These are phyloP conservation scores for Adelosebastes latens DNA, from an alignment of 2,797 vertebrate genomes.

Conservation along the genomic window DNA sequence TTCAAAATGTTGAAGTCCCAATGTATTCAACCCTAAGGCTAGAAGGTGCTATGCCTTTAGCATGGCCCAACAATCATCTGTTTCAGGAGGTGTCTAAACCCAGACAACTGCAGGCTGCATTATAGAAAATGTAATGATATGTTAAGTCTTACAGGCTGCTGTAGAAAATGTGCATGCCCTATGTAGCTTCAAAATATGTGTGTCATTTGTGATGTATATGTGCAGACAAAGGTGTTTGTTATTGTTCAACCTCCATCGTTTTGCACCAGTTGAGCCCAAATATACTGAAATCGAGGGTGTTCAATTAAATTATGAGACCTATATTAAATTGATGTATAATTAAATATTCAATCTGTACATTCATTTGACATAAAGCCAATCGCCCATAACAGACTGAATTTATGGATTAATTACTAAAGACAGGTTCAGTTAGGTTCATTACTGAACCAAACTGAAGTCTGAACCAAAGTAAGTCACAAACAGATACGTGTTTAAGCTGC, in stretches of 20 bases:
- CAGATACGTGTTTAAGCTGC: background rate
- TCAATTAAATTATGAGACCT: background rate
- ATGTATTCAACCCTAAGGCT: conserved; percentile 14
- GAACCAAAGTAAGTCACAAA: background rate
- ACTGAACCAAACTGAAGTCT: background rate
- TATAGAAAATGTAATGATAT: background rate
- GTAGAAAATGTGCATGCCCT: background rate
- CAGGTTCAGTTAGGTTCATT: too few species aligned
- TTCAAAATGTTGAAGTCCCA: conserved; percentile 1
- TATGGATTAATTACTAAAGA: background rate
- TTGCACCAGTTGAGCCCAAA: background rate
- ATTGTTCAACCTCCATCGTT: background rate
- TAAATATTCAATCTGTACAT: background rate
- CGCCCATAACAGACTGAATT: background rate
- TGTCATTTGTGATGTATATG: background rate
- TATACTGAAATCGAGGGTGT: background rate
- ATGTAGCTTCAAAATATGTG: background rate
- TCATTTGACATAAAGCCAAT: background rate
- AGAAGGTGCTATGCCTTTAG: conserved; percentile 3
- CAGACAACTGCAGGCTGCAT: background rate
- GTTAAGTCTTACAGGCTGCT: background rate
- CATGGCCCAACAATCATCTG: conserved; percentile 4
- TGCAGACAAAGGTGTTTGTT: background rate
- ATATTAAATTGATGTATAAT: background rate
- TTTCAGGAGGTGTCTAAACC: background rate